Conservation (phyloP, 2,888 invertebrate species). For the Cyclophora albipunctata region DNA sequence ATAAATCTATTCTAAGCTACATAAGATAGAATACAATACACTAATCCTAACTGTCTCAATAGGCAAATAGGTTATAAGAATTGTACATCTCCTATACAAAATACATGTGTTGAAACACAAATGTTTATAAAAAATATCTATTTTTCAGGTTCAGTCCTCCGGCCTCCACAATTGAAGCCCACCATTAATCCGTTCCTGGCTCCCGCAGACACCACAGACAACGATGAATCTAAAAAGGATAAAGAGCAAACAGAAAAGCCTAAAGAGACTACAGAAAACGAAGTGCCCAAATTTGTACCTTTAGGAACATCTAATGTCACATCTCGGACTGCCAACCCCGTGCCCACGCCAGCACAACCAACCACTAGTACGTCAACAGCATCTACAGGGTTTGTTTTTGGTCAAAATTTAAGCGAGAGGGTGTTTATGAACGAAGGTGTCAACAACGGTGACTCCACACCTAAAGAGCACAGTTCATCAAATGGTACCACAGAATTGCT, state of each 20-base stretch:
- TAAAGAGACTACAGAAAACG: constrained; percentile 27
- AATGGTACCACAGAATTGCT: constrained; percentile 81
- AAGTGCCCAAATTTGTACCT: constrained; percentile 67
- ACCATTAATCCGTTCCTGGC: constrained; percentile 56
- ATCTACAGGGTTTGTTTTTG: constrained; percentile 85
- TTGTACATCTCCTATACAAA: no score
- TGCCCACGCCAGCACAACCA: constrained; percentile 59
- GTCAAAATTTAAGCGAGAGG: constrained; percentile 91
- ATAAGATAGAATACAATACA: not conserved
- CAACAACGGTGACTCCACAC: constrained; percentile 61
- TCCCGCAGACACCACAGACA: constrained; percentile 31
- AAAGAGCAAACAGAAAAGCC: constrained; percentile 43
- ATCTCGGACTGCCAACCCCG: constrained; percentile 60
- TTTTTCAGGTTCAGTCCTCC: constrained; percentile 54
- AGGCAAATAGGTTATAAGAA: no score
- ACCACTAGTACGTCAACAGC: constrained; percentile 64
- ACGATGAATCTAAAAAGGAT: constrained; percentile 35
- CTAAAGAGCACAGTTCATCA: constrained; percentile 53
- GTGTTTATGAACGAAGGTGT: constrained; percentile 79
- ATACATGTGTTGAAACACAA: not conserved
- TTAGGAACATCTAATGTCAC: constrained; percentile 51
- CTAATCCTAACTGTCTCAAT: no score
- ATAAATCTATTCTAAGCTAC: not conserved
- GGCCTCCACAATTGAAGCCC: constrained; percentile 62
- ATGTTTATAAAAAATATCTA: not conserved